A percentile compares a stretch with the other conserved stretches of the same genome.
Evolutionary conservation across 2,113 vertebrate genomes (phyloP).

Genomic region (Origma solitaria): DNA sequence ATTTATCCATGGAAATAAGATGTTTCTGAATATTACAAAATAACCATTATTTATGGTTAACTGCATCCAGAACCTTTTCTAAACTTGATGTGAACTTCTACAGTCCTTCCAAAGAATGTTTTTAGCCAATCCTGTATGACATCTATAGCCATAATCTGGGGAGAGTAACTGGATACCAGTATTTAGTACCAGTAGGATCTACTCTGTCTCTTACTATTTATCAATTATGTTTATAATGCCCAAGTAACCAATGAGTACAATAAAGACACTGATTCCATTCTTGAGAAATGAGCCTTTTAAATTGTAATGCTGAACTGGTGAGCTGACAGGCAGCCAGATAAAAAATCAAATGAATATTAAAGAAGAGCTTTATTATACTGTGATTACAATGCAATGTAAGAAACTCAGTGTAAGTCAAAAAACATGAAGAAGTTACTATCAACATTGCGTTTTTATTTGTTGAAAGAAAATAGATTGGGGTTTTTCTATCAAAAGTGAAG

Average conservation of each 20-base stretch:
- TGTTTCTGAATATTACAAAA: conserved; percentile 60
- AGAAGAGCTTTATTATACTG: not conserved
- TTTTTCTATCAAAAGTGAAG: not conserved
- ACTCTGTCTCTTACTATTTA: not conserved
- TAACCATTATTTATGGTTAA: conserved; percentile 57
- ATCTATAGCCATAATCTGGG: conserved; percentile 3
- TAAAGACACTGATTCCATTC: not conserved
- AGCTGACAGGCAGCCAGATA: not conserved
- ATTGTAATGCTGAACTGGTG: not conserved
- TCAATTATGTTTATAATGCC: not conserved
- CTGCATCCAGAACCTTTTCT: conserved; percentile 47
- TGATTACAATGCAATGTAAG: not conserved
- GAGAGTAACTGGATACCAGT: conserved; percentile 19
- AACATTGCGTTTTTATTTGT: not conserved
- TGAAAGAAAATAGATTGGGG: not conserved
- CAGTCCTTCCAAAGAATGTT: conserved; percentile 24
- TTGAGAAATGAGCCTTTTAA: conserved; percentile 36
- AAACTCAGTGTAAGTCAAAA: not conserved
- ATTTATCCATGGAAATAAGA: conserved; percentile 63
- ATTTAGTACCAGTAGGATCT: conserved; percentile 17
- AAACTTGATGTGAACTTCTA: conserved; percentile 58
- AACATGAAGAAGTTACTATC: not conserved
- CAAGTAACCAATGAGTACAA: not conserved
- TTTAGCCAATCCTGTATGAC: not conserved
- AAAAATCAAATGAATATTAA: not conserved